Evolutionary conservation across 2,888 invertebrate genomes (phyloP).

Genomic region (Tipula confusa): DNA sequence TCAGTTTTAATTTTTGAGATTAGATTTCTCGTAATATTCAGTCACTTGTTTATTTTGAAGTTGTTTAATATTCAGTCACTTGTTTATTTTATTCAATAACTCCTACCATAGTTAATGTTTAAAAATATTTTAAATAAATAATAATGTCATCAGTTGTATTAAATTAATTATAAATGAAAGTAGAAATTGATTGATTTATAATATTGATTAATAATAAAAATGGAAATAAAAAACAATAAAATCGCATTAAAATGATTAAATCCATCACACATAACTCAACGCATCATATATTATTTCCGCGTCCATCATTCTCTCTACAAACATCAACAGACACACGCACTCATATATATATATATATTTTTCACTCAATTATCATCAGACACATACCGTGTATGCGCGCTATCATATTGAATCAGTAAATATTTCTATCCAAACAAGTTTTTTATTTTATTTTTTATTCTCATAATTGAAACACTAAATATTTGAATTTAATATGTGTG

Average conservation of each 20-base stretch:
- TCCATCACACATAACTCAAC: not conserved
- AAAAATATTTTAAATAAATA: too few relatives aligned
- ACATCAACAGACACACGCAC: not conserved
- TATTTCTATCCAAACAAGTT: not conserved
- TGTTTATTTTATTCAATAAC: too few relatives aligned
- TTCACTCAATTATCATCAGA: not conserved
- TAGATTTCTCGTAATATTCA: too few relatives aligned
- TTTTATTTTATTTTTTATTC: not conserved
- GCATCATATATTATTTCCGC: not conserved
- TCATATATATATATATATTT: too few relatives aligned
- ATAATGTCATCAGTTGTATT: too few relatives aligned
- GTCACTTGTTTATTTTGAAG: too few relatives aligned
- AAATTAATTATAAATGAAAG: too few relatives aligned
- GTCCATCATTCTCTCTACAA: not conserved
- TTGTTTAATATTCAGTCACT: too few relatives aligned
- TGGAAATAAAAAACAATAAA: too few relatives aligned
- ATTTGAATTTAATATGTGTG: conserved; percentile 12
- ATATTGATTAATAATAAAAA: too few relatives aligned
- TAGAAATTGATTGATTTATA: not conserved
- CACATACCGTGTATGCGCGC: not conserved
- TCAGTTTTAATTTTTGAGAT: too few relatives aligned
- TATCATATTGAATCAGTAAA: not conserved
- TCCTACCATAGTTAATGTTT: too few relatives aligned
- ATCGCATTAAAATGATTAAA: not conserved
- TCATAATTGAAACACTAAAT: not conserved